phyloP scores from a whole-genome alignment of 1,140 invertebrate genomes.

The Paralvinella palmiformis region DNA sequence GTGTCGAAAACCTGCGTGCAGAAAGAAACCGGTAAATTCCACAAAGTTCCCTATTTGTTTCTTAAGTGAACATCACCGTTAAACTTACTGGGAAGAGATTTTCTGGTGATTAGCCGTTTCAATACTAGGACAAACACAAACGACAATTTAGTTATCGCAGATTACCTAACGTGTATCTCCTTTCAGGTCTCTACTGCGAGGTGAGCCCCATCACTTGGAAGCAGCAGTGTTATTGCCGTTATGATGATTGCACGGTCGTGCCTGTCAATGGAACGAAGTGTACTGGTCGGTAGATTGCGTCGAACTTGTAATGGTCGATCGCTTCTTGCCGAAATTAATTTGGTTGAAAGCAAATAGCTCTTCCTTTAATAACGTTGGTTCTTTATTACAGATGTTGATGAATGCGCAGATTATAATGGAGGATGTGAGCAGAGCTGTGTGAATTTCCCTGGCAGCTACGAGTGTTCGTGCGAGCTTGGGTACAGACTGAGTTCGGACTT shows the following conservation, averaged over 20 bases:
- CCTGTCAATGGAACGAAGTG: no score
- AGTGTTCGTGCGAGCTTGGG: background rate
- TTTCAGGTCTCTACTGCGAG: no score
- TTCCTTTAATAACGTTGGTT: background rate
- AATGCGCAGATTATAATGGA: slow-evolving; percentile 31
- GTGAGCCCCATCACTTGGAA: no score
- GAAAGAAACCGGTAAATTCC: background rate
- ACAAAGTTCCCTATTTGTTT: background rate
- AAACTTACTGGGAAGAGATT: background rate
- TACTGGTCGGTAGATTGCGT: no score
- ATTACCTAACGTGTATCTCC: background rate
- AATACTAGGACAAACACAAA: background rate
- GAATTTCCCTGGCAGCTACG: slow-evolving; percentile 50
- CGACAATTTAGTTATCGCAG: background rate
- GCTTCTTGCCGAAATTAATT: background rate
- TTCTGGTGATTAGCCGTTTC: background rate
- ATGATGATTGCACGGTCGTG: no score
- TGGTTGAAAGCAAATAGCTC: background rate
- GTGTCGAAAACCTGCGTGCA: background rate
- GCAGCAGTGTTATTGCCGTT: no score
- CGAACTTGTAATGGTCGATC: background rate
- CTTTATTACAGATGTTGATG: slow-evolving; percentile 48
- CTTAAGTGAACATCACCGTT: background rate
- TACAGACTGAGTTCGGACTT: slow-evolving; percentile 19
- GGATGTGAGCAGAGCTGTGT: slow-evolving; percentile 45